A percentile compares a stretch with the other conserved stretches of the same genome.
Conservation (phyloP, 2,113 vertebrate genomes). For the Pterophyllum scalare region DNA sequence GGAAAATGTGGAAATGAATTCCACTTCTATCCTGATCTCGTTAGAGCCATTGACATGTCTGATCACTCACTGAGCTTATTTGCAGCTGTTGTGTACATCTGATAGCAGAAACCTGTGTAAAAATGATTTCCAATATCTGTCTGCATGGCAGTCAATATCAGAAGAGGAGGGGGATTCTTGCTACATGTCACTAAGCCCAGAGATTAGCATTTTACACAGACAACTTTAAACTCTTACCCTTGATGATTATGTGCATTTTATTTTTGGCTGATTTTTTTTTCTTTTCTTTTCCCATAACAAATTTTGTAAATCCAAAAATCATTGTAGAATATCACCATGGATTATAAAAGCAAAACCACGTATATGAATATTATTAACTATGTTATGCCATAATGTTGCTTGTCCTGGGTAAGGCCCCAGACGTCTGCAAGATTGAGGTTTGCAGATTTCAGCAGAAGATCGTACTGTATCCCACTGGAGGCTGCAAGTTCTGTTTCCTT, state of each 20-base stretch:
- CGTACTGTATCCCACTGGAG: too few species aligned
- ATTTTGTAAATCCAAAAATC: too few species aligned
- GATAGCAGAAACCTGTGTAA: constrained; percentile 17
- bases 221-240: neutral
- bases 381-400: too few species aligned
- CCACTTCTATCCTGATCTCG: neutral
- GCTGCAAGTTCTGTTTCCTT: too few species aligned
- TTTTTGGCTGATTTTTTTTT: neutral
- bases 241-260: neutral
- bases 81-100: constrained; percentile 33
- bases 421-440: too few species aligned
- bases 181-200: neutral
- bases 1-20: neutral
- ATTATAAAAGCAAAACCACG: too few species aligned
- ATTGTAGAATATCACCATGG: too few species aligned
- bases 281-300: too few species aligned
- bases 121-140: constrained; percentile 47
- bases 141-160: constrained; percentile 14
- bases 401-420: too few species aligned
- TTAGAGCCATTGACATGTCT: constrained; percentile 12
- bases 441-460: too few species aligned
- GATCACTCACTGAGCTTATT: constrained; percentile 34
- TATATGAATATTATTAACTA: too few species aligned
- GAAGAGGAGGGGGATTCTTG: neutral
- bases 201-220: constrained; percentile 12